A percentile compares a stretch with the other conserved stretches of the same genome.
Evolutionary conservation across 1,140 invertebrate species (phyloP).

Genomic region (Nasonia longicornis): DNA sequence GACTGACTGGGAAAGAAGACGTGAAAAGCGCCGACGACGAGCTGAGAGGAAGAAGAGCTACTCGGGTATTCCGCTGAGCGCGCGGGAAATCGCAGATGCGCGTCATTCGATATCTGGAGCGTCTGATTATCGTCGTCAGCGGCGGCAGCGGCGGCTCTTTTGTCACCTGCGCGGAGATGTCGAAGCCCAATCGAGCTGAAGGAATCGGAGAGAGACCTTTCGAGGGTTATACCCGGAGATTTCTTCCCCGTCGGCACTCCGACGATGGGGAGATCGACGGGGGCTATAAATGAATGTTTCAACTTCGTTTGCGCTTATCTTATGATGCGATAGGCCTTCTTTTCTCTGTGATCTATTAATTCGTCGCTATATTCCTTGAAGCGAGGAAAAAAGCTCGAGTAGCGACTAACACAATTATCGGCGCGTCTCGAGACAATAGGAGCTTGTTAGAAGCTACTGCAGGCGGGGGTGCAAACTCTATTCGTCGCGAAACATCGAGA

Average conservation of each 20-base stretch:
- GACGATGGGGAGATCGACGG: not conserved
- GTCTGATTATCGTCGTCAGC: slow-evolving; percentile 50
- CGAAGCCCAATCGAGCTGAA: slow-evolving; percentile 25
- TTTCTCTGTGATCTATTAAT: too few species aligned
- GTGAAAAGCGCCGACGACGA: not conserved
- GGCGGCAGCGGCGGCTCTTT: slow-evolving; percentile 19
- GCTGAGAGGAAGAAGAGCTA: not conserved
- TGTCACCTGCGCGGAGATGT: slow-evolving; percentile 1
- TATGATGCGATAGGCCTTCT: too few species aligned
- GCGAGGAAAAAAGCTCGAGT: too few species aligned
- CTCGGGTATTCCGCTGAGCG: slow-evolving; percentile 34
- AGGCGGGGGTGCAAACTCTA: slow-evolving; percentile 31
- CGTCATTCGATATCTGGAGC: slow-evolving; percentile 56
- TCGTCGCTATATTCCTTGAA: too few species aligned
- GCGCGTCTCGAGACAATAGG: slow-evolving; percentile 60
- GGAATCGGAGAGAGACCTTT: not conserved
- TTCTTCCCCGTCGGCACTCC: not conserved
- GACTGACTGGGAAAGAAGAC: not conserved
- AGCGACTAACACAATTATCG: slow-evolving; percentile 61
- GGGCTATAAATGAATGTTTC: not conserved
- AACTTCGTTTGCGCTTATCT: not conserved
- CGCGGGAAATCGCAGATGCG: slow-evolving; percentile 34
- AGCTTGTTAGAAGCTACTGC: slow-evolving; percentile 56
- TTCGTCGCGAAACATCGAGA: not conserved
- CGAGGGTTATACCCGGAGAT: not conserved